Base-by-base conservation (phyloP, 64 coral and sea anemone species). In the Actinia equina region DNA sequence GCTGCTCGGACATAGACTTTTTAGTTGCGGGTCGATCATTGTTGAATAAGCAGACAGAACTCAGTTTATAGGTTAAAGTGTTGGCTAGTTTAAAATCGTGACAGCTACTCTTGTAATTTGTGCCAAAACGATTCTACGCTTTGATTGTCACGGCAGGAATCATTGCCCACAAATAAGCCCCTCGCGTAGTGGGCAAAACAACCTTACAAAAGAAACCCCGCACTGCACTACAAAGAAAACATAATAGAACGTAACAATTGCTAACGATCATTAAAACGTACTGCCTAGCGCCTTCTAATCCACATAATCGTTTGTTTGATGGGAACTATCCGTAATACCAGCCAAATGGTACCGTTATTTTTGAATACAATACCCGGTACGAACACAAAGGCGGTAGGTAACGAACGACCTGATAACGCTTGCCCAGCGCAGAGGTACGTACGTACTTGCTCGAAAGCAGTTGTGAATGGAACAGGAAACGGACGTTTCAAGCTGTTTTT, bases 31-130 rank as follows among this genome's bases (percentile, higher is more conserved):
- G 7, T 81, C 17, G 52, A 1, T 6, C 15, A 15, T 23, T 79
- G 13, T 79, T 79, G 77, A 79, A 43, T 41, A 46, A 79, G 5
- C 23, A 19, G 44, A 79, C 78, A 81, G 78, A 81, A 85, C 56
- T 60, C 83, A 85, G 2, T 85, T 81, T 85, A 85, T 85, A 42
- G 52, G 83, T 85, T 63, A 85, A 63, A 85, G 83, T 60, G 59
- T 85, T 60, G 23, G 41, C 51, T 60, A 85, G 83, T 60, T 85
- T 17, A 55, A 85, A 85, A 63, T 85, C 83, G 83, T 85, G 83
- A 85, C 59, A 59, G 83, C 53, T 85, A 37, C 41, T 13, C 83
- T 18, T 85, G 83, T 85, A 85, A 85, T 85, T 85, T 85, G 52
- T 85, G 30, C 59, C 59, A 85, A 60, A 63, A 63, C 53, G 59